phyloP scores from a whole-genome alignment of 2,888 invertebrate genomes.

The Drosophila seclusa region DNA sequence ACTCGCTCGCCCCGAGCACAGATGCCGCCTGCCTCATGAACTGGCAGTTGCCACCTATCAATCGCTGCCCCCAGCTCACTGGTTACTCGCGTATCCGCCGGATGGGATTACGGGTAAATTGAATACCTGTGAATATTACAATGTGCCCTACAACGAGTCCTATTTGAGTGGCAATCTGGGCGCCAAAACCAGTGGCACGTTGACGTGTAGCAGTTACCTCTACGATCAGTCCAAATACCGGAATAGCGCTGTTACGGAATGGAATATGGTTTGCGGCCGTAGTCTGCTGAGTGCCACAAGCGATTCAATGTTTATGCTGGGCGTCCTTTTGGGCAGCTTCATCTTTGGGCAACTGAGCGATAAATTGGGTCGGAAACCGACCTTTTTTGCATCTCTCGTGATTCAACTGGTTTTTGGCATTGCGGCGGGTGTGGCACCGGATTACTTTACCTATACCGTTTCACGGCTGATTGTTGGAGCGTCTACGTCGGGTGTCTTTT shows the following conservation, averaged over 20 bases:
- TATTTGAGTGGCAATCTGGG: constrained; percentile 75
- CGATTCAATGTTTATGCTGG: constrained; percentile 88
- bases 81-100: constrained; percentile 87
- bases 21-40: constrained; percentile 87
- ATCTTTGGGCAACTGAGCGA: constrained; percentile 90
- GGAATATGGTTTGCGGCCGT: constrained; percentile 89
- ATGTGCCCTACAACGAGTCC: constrained; percentile 82
- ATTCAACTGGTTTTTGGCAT: constrained; percentile 89
- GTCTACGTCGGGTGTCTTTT: constrained; percentile 91
- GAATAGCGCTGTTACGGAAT: constrained; percentile 89
- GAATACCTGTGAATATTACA: constrained; percentile 86
- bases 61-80: constrained; percentile 83
- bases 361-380: constrained; percentile 89
- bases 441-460: constrained; percentile 89
- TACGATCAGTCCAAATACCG: constrained; percentile 87
- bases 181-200: constrained; percentile 63
- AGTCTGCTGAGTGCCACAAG: constrained; percentile 88
- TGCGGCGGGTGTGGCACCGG: constrained; percentile 88
- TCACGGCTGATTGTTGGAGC: constrained; percentile 90
- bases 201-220: constrained; percentile 86
- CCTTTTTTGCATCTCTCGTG: constrained; percentile 90
- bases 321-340: constrained; percentile 90
- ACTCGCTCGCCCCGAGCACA: constrained; percentile 88
- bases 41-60: constrained; percentile 79
- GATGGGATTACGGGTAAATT: constrained; percentile 85